These are phyloP conservation scores for Ennomos fuscantarius DNA, from an alignment of 2,888 invertebrate species.

Conservation along the genomic window DNA sequence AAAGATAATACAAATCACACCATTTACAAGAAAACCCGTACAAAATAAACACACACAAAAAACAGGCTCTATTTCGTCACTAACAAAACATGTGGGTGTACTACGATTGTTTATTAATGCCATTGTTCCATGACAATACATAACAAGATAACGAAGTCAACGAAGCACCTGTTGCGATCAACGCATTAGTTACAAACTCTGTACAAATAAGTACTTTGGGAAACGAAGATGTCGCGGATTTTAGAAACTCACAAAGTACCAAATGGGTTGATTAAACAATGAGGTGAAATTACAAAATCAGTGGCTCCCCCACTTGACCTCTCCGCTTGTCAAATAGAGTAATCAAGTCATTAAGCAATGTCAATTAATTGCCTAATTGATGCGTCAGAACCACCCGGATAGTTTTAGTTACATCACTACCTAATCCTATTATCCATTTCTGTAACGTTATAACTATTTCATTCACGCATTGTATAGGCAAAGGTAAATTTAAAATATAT, in stretches of 20 bases:
- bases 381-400: conserved; percentile 22
- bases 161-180: conserved; percentile 18
- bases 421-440: background rate
- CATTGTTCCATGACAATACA: conserved; percentile 22
- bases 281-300: conserved; percentile 36
- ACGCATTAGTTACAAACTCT: background rate
- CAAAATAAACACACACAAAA: background rate
- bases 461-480: too few relatives aligned
- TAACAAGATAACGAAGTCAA: conserved; percentile 10
- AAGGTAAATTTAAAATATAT: too few relatives aligned
- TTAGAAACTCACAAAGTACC: background rate
- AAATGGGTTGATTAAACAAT: conserved; percentile 3
- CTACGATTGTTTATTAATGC: conserved; percentile 5
- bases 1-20: too few relatives aligned
- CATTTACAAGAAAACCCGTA: background rate
- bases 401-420: conserved; percentile 12
- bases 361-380: conserved; percentile 39
- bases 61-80: too few relatives aligned
- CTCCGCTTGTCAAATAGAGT: conserved; percentile 33
- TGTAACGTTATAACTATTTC: too few relatives aligned
- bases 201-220: background rate
- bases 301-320: conserved; percentile 43
- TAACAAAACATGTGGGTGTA: background rate
- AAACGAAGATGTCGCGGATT: background rate
- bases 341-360: conserved; percentile 41